Evolutionary conservation across 2,113 vertebrate genomes (phyloP), one percentile per base, ranked within the genome.

Genomic region (Gymnobelideus leadbeateri): DNA sequence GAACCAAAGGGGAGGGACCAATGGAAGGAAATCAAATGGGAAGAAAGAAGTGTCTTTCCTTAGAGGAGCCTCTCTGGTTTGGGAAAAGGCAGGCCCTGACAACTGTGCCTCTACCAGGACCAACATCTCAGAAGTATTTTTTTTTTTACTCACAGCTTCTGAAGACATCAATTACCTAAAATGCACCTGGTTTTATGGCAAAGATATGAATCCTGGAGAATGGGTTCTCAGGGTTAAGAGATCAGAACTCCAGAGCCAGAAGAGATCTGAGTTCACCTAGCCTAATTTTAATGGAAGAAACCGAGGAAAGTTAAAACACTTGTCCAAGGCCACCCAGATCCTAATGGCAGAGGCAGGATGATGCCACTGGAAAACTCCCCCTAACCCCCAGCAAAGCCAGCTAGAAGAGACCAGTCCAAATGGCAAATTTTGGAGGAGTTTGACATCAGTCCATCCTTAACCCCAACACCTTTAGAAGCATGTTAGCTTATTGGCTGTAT

Each of bases 101-200:
- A n/a, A 47, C n/a, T 12, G 0, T 3, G 0, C 3, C 89, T 23
- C 53, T 96, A 50, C 14, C 54, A n/a, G 49, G 46, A 25, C 4
- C 55, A 31, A 21, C 23, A 50, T 89, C 89, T 92, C 94, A 89
- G n/a, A 95, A 95, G 49, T 16, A 21, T 10, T 57, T 57, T 51
- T 55, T 26, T 43, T 51, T 28, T 61, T n/a, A 93, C 57, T 94
- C 26, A 51, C 23, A 89, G 91, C 7, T 77, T n/a, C 37, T n/a
- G 14, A 77, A 77, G 37, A 19, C 93, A 57, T 97, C 97, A 94
- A 96, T 97, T 97, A 93, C 37, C 31, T 68, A 4, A 68, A 28
- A 68, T 68, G 12, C 37, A 31, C 3, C 12, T 5, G 12, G 61
- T n/a, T 6, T 16, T 96, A 96, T 94, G 96, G 95, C 55, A 89